Evolutionary conservation across 2,113 vertebrate genomes (phyloP).

Genomic region (Muntiacus reevesi): DNA sequence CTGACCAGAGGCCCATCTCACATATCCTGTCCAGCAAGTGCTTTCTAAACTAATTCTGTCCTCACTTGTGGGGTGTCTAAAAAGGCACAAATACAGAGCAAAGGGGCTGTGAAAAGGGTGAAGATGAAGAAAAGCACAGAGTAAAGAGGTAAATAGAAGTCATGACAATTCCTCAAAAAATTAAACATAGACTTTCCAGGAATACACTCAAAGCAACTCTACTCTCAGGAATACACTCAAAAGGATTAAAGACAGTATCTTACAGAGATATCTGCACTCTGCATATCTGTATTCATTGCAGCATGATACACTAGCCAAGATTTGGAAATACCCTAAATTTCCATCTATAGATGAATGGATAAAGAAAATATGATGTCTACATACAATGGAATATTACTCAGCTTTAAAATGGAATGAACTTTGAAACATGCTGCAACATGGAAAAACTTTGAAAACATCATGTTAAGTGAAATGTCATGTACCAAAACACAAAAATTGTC

Average conservation of each 20-base stretch:
- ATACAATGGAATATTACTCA: background rate
- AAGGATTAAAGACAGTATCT: background rate
- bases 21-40: background rate
- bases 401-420: background rate
- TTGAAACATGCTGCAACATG: background rate
- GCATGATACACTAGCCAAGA: background rate
- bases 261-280: background rate
- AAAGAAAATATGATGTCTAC: background rate
- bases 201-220: background rate
- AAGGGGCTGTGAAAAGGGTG: background rate
- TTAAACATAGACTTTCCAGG: background rate
- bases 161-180: background rate
- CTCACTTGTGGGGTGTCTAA: background rate
- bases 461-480: background rate
- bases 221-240: background rate
- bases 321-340: background rate
- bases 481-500: background rate
- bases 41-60: background rate
- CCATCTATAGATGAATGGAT: background rate
- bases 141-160: background rate
- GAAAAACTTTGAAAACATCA: background rate
- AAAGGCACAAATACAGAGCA: background rate
- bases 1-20: background rate
- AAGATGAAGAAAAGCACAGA: background rate
- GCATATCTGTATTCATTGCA: background rate